Base-by-base conservation (phyloP, 2,888 invertebrate genomes). In the Ferdinandea cuprea region DNA sequence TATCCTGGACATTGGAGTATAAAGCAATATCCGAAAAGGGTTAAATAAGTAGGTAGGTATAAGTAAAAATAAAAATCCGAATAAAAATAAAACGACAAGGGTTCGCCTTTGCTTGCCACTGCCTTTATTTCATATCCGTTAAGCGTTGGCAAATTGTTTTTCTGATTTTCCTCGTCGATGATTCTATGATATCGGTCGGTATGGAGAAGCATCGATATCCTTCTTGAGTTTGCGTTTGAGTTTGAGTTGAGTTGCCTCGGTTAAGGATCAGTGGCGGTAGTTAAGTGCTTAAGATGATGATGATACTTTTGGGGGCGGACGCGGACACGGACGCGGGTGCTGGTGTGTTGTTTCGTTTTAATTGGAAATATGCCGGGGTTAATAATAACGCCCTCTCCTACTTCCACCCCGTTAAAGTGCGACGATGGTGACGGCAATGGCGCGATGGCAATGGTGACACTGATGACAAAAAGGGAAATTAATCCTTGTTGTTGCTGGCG, bases 21-120 rank as follows among this genome's bases (percentile, higher is more conserved):
- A 83, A 78, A 83, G 78, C 83, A 83, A 83, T 83, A 72, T 83
- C 83, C 83, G 83, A 78, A 83, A 83, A 83, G 83, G 83, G 83
- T 83, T 83, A 78, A 83, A 63, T 46, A 56, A 78, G 61, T 56
- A 83, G 77, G 74, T 80, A 81, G 66, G 68, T 3, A 40, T 65
- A 83, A 81, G 74, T 80, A 81, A 74, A 76, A 25, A 40, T 65
- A 71, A 71, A 78, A 68, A 76, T 44, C 15, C 32, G 17, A 54
- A 58, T 25, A 69, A 48, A 48, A 59, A 56, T 44, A 50, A 63
- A 72, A 72, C 17, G 30, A 44, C 8, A 28, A 71, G 68, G 76
- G 76, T 61, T 52, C 21, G n/a, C 35, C 9, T 6, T 6, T 9
- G 28, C 19, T 25, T 79, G 44, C 54, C 68, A n/a, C n/a, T n/a